Evolutionary conservation across 2,113 vertebrate genomes (phyloP).

Genomic region (Xenopus tropicalis): UCB_Xtro_10.0 CM004450.2:107845001-107845500

Average conservation of each 20-base stretch:
- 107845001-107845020: too few species aligned
- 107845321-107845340: slow-evolving; percentile 73
- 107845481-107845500: too few species aligned
- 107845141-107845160: slow-evolving; percentile 68
- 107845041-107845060: too few species aligned
- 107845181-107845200: slow-evolving; percentile 76
- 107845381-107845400: slow-evolving; percentile 56
- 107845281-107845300: slow-evolving; percentile 81
- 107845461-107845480: too few species aligned
- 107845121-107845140: too few species aligned
- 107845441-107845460: too few species aligned
- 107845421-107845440: too few species aligned
- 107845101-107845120: too few species aligned
- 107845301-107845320: slow-evolving; percentile 71
- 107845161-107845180: slow-evolving; percentile 78
- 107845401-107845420: too few species aligned
- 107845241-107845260: slow-evolving; percentile 61
- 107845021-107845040: too few species aligned
- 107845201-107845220: slow-evolving; percentile 79
- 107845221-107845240: slow-evolving; percentile 77
- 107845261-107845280: slow-evolving; percentile 64
- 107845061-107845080: too few species aligned
- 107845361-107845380: slow-evolving; percentile 77
- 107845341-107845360: slow-evolving; percentile 67
- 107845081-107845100: too few species aligned